Conservation (phyloP, 2,888 invertebrate species). For the Callimorpha dominula region DNA sequence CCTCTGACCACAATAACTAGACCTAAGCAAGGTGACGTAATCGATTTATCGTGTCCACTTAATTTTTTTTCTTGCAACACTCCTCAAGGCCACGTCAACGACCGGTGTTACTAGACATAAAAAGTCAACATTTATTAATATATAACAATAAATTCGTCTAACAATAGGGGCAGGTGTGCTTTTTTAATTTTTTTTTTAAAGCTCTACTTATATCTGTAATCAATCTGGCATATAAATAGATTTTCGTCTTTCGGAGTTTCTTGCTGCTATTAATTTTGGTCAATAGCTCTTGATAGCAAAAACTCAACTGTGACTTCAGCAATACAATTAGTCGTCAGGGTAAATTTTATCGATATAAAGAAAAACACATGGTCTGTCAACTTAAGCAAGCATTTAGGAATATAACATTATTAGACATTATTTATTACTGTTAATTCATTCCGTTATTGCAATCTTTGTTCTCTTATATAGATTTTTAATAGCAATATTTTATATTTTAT, state of each 20-base stretch:
- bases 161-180: constrained; percentile 57
- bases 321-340: neutral
- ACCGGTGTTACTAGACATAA: constrained; percentile 66
- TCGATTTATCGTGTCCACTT: constrained; percentile 65
- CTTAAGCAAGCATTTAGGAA: neutral
- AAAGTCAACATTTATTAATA: constrained; percentile 63
- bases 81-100: constrained; percentile 70
- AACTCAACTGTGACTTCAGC: neutral
- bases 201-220: constrained; percentile 52
- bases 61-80: constrained; percentile 68
- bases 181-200: too few species aligned
- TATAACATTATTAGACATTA: neutral
- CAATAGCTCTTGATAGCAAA: constrained; percentile 27
- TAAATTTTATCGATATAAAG: neutral
- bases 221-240: constrained; percentile 50
- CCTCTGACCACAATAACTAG: constrained; percentile 24
- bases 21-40: constrained; percentile 60
- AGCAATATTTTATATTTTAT: too few species aligned
- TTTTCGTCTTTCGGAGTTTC: constrained; percentile 31
- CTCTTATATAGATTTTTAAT: neutral
- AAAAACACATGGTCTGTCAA: neutral
- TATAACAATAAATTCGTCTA: constrained; percentile 50
- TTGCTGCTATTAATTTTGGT: constrained; percentile 37
- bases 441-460: neutral
- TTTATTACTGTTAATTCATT: neutral